These are phyloP conservation scores for Theodoxus fluviatilis DNA, from an alignment of 2,888 invertebrate genomes.

Conservation along the genomic window DNA sequence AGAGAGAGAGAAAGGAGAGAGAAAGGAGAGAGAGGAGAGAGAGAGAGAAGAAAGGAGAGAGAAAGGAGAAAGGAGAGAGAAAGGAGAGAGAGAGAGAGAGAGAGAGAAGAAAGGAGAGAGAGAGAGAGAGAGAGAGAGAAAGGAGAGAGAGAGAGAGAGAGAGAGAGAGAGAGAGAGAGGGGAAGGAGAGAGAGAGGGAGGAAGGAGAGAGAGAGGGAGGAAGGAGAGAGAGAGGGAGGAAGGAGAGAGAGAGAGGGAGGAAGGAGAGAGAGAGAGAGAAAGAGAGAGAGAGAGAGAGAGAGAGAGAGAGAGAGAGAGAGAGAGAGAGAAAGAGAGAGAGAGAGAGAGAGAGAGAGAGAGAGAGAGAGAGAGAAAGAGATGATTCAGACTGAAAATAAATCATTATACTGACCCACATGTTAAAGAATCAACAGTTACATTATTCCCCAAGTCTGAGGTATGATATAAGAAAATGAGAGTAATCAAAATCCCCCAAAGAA, in stretches of 20 bases:
- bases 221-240: neutral
- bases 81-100: neutral
- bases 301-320: neutral
- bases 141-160: too few species aligned
- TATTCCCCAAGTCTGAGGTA: too few species aligned
- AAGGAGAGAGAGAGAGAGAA: slow-evolving; percentile 21
- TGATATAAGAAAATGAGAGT: too few species aligned
- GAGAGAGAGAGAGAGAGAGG: neutral
- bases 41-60: neutral
- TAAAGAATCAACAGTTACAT: neutral
- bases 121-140: neutral
- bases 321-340: neutral
- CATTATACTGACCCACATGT: neutral
- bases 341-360: slow-evolving; percentile 1
- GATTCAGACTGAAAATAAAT: neutral
- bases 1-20: slow-evolving; percentile 8
- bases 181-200: neutral
- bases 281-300: slow-evolving; percentile 12
- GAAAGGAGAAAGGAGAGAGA: neutral
- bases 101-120: slow-evolving; percentile 15
- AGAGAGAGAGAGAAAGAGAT: neutral
- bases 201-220: neutral
- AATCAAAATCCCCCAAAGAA: neutral
- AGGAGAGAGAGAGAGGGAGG: slow-evolving; percentile 19
- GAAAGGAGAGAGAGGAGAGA: too few species aligned